These are phyloP conservation scores for Agapornis roseicollis DNA, from an alignment of 2,113 vertebrate genomes.

Conservation along the genomic window DNA sequence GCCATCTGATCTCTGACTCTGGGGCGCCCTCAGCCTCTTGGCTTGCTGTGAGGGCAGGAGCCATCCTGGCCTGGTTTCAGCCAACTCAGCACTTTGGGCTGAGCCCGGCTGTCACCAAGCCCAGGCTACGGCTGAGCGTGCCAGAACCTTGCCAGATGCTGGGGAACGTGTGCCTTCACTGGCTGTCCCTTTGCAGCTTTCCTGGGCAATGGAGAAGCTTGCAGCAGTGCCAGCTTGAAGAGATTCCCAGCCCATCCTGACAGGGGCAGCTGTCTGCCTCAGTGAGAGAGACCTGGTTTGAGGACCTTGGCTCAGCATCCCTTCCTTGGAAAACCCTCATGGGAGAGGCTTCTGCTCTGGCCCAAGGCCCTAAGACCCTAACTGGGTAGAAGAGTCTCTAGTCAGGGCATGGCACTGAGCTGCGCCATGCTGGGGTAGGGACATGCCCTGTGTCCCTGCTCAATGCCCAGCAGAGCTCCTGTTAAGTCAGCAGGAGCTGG, in stretches of 20 bases:
- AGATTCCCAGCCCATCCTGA: not conserved
- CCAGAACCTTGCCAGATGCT: not conserved
- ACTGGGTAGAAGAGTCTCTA: not conserved
- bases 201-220: not conserved
- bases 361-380: not conserved
- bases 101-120: not conserved
- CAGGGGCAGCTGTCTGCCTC: not conserved
- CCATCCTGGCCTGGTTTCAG: slow-evolving; percentile 24
- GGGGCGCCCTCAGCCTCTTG: not conserved
- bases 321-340: not conserved
- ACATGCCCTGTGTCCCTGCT: not conserved
- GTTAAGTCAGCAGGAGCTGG: not conserved
- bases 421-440: accelerated
- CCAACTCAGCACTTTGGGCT: not conserved
- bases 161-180: not conserved
- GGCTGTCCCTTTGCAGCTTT: not conserved
- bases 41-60: not conserved
- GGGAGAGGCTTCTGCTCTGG: not conserved
- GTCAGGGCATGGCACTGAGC: not conserved
- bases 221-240: accelerated
- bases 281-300: not conserved
- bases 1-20: not conserved
- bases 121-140: not conserved
- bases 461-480: not conserved
- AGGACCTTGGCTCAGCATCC: not conserved